Conservation (phyloP, 2,888 invertebrate genomes). For the Cerastoderma edule region DNA sequence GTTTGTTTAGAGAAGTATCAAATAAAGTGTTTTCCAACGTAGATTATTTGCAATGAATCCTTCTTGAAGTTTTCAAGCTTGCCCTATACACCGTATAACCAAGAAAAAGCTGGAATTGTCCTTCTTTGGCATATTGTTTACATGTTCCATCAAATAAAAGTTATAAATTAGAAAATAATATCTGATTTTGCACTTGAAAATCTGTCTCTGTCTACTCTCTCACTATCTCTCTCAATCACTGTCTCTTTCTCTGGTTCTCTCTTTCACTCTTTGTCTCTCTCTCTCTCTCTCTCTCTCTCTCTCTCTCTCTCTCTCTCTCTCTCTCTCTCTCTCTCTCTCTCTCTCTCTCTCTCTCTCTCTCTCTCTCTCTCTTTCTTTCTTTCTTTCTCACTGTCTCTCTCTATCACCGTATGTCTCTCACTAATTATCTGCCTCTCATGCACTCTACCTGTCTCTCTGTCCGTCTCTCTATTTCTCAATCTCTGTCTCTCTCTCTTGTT, state of each 20-base stretch:
- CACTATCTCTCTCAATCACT: neutral
- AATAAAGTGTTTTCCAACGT: too few species aligned
- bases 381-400: neutral
- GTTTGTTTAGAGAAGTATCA: too few species aligned
- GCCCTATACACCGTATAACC: too few species aligned
- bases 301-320: slow-evolving; percentile 1
- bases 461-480: neutral
- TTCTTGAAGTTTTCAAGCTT: too few species aligned
- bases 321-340: neutral
- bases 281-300: neutral
- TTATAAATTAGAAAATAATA: too few species aligned
- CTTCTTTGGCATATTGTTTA: too few species aligned
- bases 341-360: neutral
- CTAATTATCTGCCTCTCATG: neutral
- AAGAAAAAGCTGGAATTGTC: too few species aligned
- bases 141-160: too few species aligned
- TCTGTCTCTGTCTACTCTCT: neutral
- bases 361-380: neutral
- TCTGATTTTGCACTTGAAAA: too few species aligned
- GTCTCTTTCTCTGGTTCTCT: neutral
- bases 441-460: neutral
- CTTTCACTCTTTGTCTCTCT: neutral
- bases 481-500: neutral
- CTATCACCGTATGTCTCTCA: neutral
- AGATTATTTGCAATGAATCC: too few species aligned